Base-by-base conservation (phyloP, 2,113 vertebrate genomes). In the Chitala chitala region DNA sequence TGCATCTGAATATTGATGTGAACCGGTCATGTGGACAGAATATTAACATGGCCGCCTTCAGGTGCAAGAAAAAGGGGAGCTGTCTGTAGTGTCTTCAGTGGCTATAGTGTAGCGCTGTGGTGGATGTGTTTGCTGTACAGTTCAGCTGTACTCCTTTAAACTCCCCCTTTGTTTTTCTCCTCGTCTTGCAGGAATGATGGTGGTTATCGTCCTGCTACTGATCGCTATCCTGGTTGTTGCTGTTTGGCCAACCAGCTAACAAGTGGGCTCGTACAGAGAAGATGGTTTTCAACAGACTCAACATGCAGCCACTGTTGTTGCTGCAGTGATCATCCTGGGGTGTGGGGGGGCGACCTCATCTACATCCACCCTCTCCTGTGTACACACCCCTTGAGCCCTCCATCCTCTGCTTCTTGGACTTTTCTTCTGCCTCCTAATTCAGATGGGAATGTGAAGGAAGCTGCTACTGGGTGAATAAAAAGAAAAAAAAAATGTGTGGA, bases 181-280 rank as follows among this genome's bases (percentile, higher is more conserved):
- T 65, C 73, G 55, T 72, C 69, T 33, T 54, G 15, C 84, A 92
- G 91, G 91, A 65, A 92, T 92, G 91, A 65, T 89, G 87, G 89
- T 91, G 84, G 87, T 92, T 74, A 92, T 92, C 44, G 87, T 92
- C 1, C 85, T 92, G 74, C 87, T 92, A 24, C 84, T 92, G 0
- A 87, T 92, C 48, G 91, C 91, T 76, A 92, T 92, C 64, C 26
- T 92, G 17, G 85, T 91, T 69, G 72, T 92, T 5, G 91, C 83
- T 2, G 81, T 77, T 40, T 92, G 91, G 91, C 88, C 91, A 1
- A 72, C 82, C 78, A 87, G 79, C 59, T 24, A 81, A 82, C 17
- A 53, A 75, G 76, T 48, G 77, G 12, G 22, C 13, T 4, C 15
- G 26, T 36, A 4, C n/a, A 0, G 20, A 3, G n/a, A 50, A 44